Evolutionary conservation across 2,888 invertebrate genomes (phyloP), one percentile per base, ranked within the genome.

Genomic region (Acanthosoma haemorrhoidale): DNA sequence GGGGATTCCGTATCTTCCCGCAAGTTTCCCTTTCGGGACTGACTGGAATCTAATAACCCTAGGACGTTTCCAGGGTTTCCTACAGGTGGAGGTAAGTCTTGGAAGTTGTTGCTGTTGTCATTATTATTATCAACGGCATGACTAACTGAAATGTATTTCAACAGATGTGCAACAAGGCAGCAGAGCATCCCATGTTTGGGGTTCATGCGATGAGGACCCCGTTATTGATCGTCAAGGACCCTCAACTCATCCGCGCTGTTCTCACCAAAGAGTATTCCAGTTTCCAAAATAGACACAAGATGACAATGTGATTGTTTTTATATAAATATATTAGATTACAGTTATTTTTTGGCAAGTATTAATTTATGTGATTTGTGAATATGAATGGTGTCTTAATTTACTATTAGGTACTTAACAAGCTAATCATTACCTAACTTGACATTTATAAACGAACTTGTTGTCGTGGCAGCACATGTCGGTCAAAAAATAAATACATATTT

Each of bases 221-320:
- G 2, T 2, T 34, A 9, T 29, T 70, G 2, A 25, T 70, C n/a
- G 11, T 70, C 5, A 51, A 31, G 36, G 70, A 70, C 36, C 64
- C 64, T n/a, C 63, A 70, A 34, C 38, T 63, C n/a, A 41, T 64
- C 6, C 63, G 41, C 16, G 13, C 32, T 4, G 43, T 70, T 11
- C 18, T 70, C 38, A 32, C 32, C 4, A 70, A 70, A 57, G 70
- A 70, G 16, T 70, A 57, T 36, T n/a, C 31, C 25, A 25, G 25
- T 32, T 70, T 70, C 36, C 32, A n/a, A 13, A 31, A 64, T n/a
- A 43, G 70, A 18, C 59, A n/a, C n/a, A n/a, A n/a, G n/a, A n/a
- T n/a, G n/a, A n/a, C n/a, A n/a, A n/a, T n/a, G n/a, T n/a, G n/a
- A n/a, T n/a, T n/a, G n/a, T n/a, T n/a, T n/a, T n/a, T n/a, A n/a